phyloP scores from a whole-genome alignment of 2,888 invertebrate species.

The Tinea trinotella region DNA sequence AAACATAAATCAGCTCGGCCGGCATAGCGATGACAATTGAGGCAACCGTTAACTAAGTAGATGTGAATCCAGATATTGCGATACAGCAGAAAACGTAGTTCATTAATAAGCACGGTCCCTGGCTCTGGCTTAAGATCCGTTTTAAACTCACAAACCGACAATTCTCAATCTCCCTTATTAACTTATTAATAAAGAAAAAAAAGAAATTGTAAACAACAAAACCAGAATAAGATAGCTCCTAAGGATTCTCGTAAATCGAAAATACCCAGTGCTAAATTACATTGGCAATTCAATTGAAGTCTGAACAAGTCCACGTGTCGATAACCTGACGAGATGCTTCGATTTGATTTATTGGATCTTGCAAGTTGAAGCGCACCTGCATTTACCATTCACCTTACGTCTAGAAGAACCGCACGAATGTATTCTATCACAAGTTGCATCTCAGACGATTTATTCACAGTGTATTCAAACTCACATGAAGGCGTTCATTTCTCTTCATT shows the following conservation, averaged over 20 bases:
- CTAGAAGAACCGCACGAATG: slow-evolving; percentile 25
- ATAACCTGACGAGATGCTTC: slow-evolving; percentile 18
- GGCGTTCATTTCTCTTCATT: neutral
- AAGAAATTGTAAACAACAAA: neutral
- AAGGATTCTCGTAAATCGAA: slow-evolving; percentile 6
- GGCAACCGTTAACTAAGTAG: too few relatives aligned
- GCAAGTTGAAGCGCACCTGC: slow-evolving; percentile 33
- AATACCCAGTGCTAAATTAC: slow-evolving; percentile 6
- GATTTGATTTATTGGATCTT: slow-evolving; percentile 44
- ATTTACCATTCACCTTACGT: slow-evolving; percentile 40
- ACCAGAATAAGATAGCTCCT: neutral
- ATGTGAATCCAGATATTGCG: too few relatives aligned
- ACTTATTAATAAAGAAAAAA: neutral
- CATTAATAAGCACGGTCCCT: too few relatives aligned
- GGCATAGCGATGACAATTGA: too few relatives aligned
- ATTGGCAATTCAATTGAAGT: slow-evolving; percentile 16
- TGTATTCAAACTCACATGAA: slow-evolving; percentile 1
- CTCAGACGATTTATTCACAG: slow-evolving; percentile 22
- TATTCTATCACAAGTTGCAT: slow-evolving; percentile 38
- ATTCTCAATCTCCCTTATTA: too few relatives aligned
- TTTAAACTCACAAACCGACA: too few relatives aligned
- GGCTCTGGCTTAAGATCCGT: too few relatives aligned
- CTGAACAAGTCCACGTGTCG: slow-evolving; percentile 17
- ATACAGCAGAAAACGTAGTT: too few relatives aligned
- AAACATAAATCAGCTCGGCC: too few relatives aligned